Conservation (phyloP, 2,888 invertebrate species). For the Drosophila atripex region DNA sequence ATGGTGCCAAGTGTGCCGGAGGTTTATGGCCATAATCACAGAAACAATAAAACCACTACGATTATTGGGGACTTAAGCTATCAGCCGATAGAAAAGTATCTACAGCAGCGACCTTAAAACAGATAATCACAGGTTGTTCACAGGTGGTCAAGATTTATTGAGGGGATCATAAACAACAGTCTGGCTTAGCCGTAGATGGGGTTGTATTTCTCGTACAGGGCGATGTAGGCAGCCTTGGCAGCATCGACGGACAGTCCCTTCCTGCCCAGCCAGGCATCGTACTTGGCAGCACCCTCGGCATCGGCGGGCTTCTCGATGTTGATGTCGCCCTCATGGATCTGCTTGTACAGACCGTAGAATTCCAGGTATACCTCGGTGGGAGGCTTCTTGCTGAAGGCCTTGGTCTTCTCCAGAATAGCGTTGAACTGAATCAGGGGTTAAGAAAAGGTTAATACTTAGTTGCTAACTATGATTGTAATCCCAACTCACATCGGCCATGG, state of each 20-base stretch:
- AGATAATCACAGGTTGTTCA: conserved; percentile 18
- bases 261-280: conserved; percentile 94
- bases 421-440: conserved; percentile 54
- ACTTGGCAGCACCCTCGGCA: conserved; percentile 95
- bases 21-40: neutral
- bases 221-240: conserved; percentile 93
- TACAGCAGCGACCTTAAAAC: neutral
- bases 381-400: conserved; percentile 90
- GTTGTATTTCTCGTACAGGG: conserved; percentile 86
- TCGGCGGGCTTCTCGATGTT: conserved; percentile 94
- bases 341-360: conserved; percentile 93
- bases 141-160: conserved; percentile 40
- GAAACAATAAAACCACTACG: neutral
- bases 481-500: conserved; percentile 63
- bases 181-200: conserved; percentile 84
- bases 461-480: neutral
- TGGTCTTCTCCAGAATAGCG: conserved; percentile 83
- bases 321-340: conserved; percentile 91
- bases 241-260: conserved; percentile 91
- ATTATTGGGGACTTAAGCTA: neutral
- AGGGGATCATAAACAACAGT: conserved; percentile 3
- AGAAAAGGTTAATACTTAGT: neutral
- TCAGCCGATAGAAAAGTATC: conserved; percentile 1
- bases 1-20: conserved; percentile 9
- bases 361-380: conserved; percentile 91